phyloP scores from a whole-genome alignment of 2,113 vertebrate genomes.

The Rissa tridactyla region DNA sequence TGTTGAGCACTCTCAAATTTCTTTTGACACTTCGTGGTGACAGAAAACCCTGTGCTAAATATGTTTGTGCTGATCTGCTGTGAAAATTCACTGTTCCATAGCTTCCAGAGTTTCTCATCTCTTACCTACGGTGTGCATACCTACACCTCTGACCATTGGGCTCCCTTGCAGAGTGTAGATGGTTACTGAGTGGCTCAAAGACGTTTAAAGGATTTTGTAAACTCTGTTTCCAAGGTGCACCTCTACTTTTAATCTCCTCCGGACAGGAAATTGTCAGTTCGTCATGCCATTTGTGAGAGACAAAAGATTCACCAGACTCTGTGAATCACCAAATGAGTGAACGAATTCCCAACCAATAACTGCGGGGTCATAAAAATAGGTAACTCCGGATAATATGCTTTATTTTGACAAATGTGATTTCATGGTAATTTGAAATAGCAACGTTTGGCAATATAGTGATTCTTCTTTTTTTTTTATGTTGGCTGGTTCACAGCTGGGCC shows the following conservation, averaged over 20 bases:
- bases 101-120: slow-evolving; percentile 62
- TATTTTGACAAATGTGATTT: not conserved
- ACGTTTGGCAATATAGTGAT: not conserved
- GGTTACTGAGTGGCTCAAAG: slow-evolving; percentile 48
- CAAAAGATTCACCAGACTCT: not conserved
- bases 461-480: not conserved
- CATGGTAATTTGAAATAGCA: not conserved
- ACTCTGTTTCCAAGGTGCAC: not conserved
- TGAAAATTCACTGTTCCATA: slow-evolving; percentile 62
- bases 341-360: not conserved
- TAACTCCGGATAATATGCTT: not conserved
- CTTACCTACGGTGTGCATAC: slow-evolving; percentile 11
- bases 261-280: not conserved
- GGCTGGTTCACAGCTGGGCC: not conserved
- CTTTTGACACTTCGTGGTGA: slow-evolving; percentile 47
- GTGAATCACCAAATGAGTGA: not conserved
- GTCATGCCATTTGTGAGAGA: not conserved
- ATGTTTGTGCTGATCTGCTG: slow-evolving; percentile 57
- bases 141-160: slow-evolving; percentile 26
- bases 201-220: slow-evolving; percentile 60
- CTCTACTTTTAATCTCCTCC: slow-evolving; percentile 21
- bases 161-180: slow-evolving; percentile 33
- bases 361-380: not conserved
- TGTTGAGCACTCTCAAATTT: slow-evolving; percentile 32
- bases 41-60: slow-evolving; percentile 53